These are phyloP conservation scores for Nomada flava DNA, from an alignment of 2,888 invertebrate genomes.

Conservation along the genomic window DNA sequence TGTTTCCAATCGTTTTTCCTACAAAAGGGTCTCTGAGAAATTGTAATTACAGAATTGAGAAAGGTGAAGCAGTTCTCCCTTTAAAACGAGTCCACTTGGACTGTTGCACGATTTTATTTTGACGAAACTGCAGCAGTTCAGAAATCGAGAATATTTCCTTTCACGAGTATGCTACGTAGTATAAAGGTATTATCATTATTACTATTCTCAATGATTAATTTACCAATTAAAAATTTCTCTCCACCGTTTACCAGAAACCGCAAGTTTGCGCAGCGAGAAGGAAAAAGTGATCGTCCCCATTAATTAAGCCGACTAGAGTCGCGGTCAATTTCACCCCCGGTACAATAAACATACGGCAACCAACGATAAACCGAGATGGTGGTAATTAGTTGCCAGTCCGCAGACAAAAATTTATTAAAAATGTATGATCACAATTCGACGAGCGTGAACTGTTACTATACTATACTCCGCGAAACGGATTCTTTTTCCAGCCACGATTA, in stretches of 20 bases:
- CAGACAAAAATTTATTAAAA: conserved; percentile 61
- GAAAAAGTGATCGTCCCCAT: conserved; percentile 37
- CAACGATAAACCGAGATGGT: conserved; percentile 71
- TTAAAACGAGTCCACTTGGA: no score
- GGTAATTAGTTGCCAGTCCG: conserved; percentile 71
- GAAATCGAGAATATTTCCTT: no score
- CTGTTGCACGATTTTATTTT: no score
- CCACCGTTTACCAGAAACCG: background rate
- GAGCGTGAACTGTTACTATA: background rate
- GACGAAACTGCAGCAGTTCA: no score
- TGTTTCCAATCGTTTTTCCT: no score
- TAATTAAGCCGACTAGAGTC: conserved; percentile 61
- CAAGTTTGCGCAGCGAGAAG: conserved; percentile 19
- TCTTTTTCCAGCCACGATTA: conserved; percentile 53
- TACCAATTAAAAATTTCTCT: background rate
- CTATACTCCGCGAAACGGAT: conserved; percentile 35
- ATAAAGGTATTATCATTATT: no score
- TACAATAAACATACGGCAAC: no score
- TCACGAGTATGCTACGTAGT: no score
- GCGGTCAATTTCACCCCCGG: background rate
- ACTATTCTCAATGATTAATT: background rate
- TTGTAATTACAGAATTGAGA: no score
- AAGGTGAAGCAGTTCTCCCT: no score
- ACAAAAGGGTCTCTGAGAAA: no score
- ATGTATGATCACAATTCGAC: background rate